Evolutionary conservation across 2,113 vertebrate genomes (phyloP), one percentile per base, ranked within the genome.

Genomic region (Barnardius zonarius): DNA sequence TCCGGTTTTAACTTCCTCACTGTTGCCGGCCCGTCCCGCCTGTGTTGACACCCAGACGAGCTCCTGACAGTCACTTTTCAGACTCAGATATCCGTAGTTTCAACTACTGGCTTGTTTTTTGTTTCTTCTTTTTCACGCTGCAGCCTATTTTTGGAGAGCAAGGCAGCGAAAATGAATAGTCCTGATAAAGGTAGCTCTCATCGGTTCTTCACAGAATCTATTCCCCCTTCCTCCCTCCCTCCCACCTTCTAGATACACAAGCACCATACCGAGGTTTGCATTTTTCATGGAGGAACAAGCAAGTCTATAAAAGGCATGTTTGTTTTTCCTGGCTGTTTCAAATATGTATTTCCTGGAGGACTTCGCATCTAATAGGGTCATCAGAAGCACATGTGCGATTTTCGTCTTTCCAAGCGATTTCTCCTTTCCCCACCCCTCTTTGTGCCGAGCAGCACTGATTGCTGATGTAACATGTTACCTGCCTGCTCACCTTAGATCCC

Each of bases 271-370:
- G 83, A 87, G 74, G 83, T 95, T 95, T 93, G 93, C 96, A 95
- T 94, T 96, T 96, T 96, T 94, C 95, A 94, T 86, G 93, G 95
- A 24, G 28, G 92, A 93, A 96, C 95, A 69, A 83, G 81, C 93
- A 64, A 86, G 93, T 68, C 93, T 95, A 82, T 89, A 95, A 97
- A 96, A 96, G 92, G 70, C 92, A 67, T 92, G 91, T 96, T 94
- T 95, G 95, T 94, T 96, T 96, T 94, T 94, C 52, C 93, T 96
- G 92, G 77, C 95, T 91, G 93, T 88, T 95, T 92, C 93, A 92
- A 94, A 96, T 93, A 96, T 93, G 91, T 92, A 92, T 96, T 97
- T 96, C 96, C 95, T 96, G 96, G 81, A 96, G 91, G 91, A 93
- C 83, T 92, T 95, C 9, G 5, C 86, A 92, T 92, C 80, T 94